These are phyloP conservation scores for Dryoscopus gambensis DNA, from an alignment of 2,113 vertebrate species.

Conservation along the genomic window DNA sequence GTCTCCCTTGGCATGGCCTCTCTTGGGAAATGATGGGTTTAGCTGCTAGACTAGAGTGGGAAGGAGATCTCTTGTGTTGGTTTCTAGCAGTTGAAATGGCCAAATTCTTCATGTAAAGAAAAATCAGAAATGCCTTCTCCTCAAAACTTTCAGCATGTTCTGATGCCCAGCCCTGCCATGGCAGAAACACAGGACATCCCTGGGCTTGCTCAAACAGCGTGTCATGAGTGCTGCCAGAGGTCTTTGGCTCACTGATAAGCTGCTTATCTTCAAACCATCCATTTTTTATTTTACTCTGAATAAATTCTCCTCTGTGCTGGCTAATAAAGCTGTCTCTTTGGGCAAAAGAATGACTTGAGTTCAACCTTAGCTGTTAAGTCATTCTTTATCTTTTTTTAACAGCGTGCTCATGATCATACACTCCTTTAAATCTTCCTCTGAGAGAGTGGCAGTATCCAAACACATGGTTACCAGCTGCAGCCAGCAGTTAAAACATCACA, in stretches of 20 bases:
- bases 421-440: background rate
- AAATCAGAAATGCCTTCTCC: background rate
- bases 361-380: background rate
- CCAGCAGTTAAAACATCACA: background rate
- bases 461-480: background rate
- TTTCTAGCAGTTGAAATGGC: background rate
- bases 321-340: background rate
- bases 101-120: background rate
- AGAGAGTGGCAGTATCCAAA: background rate
- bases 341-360: background rate
- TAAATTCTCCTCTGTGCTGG: background rate
- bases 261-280: background rate
- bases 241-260: background rate
- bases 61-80: background rate
- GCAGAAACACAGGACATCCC: background rate
- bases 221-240: background rate
- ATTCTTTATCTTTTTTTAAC: background rate
- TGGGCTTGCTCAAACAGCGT: accelerated
- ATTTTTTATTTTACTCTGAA: background rate
- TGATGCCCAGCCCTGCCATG: background rate
- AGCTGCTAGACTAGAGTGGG: background rate
- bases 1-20: background rate
- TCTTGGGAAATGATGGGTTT: background rate
- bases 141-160: accelerated
- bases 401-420: background rate